Evolutionary conservation across 2,113 vertebrate genomes (phyloP), one percentile per base, ranked within the genome.

Genomic region (Phylloscopus whistleri): DNA sequence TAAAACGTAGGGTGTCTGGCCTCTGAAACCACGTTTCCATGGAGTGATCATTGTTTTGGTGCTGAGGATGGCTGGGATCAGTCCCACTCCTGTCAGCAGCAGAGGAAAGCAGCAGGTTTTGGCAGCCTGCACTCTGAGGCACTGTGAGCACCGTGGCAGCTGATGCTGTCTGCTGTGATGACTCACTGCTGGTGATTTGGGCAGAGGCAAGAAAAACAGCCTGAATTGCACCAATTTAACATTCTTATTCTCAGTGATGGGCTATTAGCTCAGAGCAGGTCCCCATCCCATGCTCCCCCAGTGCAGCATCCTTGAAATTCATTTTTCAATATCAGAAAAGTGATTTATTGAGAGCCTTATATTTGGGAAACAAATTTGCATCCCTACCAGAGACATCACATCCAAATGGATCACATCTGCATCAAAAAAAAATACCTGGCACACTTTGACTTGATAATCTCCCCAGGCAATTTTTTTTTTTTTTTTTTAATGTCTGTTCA

Each of bases 201-300:
- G 74, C 93, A 95, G 58, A 79, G 87, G 58, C 77, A 91, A 92
- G 90, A 69, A 92, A 94, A 94, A 87, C 84, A 95, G 80, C 79
- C 92, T 89, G 68, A 63, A 81, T 49, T 19, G 48, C 7, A 1
- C 60, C 84, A 19, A 22, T 74, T 87, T 44, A 30, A 41, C 91
- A 33, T 31, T 64, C 76, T 5, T 22, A n/a, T 74, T 51, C 69
- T 78, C 86, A 75, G 77, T 0, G 0, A 89, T 5, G 64, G 76
- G 64, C 53, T 75, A 18, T 87, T 78, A 87, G 60, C 73, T 91
- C 64, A 41, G 84, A 84, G 64, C 81, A 81, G 31, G 44, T 46
- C 51, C 28, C 55, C 2, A 0, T 43, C 56, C 48, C 56, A 2
- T 48, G 62, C 6, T 44, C 4, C 30, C 21, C 20, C 73, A 37